A percentile compares a stretch with the other conserved stretches of the same genome.
These are phyloP conservation scores for Reticulitermes speratus DNA, from an alignment of 1,140 invertebrate genomes.

Conservation along the genomic window DNA sequence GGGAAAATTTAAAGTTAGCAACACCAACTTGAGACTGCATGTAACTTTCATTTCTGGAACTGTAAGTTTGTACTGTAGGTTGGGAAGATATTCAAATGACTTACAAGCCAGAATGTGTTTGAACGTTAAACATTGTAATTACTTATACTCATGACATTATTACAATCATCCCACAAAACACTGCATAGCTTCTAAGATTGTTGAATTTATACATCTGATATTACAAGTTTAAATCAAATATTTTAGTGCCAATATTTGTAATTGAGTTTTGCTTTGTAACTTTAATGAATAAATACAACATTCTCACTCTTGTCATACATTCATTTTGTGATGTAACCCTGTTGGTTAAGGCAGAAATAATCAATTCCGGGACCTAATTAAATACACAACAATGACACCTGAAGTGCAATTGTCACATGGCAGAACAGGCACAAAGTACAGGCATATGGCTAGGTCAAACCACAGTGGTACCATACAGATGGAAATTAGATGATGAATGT, in stretches of 20 bases:
- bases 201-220: background rate
- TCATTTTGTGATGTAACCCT: background rate
- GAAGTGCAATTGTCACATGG: too few relatives aligned
- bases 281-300: background rate
- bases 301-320: background rate
- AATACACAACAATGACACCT: too few relatives aligned
- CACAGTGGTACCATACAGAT: too few relatives aligned
- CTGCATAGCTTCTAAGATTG: background rate
- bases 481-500: too few relatives aligned
- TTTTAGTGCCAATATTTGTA: slow-evolving; percentile 1
- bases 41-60: background rate
- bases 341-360: too few relatives aligned
- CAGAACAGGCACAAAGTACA: too few relatives aligned
- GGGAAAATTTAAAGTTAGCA: background rate
- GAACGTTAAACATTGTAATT: background rate
- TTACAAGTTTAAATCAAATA: background rate
- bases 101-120: background rate
- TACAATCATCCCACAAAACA: background rate
- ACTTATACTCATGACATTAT: background rate
- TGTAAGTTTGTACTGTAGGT: background rate
- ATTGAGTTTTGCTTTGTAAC: background rate
- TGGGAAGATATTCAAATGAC: background rate
- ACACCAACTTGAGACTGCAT: background rate
- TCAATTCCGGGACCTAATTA: too few relatives aligned
- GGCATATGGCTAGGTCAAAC: too few relatives aligned